phyloP scores from a whole-genome alignment of 2,113 vertebrate genomes.

The Vireo altiloquus region DNA sequence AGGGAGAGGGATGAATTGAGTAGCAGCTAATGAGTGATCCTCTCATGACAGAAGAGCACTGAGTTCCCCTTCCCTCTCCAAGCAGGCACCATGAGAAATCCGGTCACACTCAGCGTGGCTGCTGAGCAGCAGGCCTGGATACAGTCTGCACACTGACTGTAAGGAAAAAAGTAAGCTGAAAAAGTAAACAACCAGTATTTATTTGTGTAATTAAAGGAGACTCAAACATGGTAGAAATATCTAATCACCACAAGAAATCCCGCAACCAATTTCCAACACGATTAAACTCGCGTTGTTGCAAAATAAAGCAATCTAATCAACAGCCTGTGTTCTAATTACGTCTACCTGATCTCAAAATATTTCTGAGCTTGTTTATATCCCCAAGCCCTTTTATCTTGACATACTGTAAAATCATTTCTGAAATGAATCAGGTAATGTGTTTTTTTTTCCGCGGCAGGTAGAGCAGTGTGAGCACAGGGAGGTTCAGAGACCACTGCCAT shows the following conservation, averaged over 20 bases:
- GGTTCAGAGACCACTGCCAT: slow-evolving; percentile 36
- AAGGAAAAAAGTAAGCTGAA: background rate
- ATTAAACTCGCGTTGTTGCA: slow-evolving; percentile 47
- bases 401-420: slow-evolving; percentile 38
- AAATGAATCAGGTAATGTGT: slow-evolving; percentile 40
- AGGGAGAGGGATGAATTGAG: background rate
- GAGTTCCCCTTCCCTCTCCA: background rate
- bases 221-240: slow-evolving; percentile 26
- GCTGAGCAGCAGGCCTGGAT: background rate
- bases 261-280: slow-evolving; percentile 50
- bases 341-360: slow-evolving; percentile 57
- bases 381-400: slow-evolving; percentile 54
- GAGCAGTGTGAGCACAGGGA: background rate
- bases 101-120: rapidly evolving
- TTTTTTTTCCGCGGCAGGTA: slow-evolving; percentile 3
- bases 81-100: rapidly evolving
- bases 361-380: slow-evolving; percentile 60
- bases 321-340: slow-evolving; percentile 64
- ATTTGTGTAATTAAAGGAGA: slow-evolving; percentile 50
- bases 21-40: background rate
- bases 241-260: slow-evolving; percentile 50
- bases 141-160: background rate
- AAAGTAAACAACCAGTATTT: slow-evolving; percentile 30
- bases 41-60: rapidly evolving
- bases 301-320: slow-evolving; percentile 69